These are phyloP conservation scores for Orycteropus afer DNA, from an alignment of 2,113 vertebrate genomes.

Conservation along the genomic window DNA sequence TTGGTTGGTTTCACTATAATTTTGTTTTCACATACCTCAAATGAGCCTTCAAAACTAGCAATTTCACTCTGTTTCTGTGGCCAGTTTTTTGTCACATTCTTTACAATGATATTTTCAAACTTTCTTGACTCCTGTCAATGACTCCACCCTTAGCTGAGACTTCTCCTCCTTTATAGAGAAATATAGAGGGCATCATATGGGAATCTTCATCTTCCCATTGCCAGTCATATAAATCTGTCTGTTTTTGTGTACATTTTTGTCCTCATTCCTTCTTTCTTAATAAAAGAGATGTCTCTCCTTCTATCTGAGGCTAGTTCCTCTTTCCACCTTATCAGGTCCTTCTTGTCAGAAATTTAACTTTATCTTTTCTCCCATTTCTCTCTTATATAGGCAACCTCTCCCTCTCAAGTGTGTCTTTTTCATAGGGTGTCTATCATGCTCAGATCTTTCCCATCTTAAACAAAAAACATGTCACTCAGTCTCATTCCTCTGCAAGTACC, in stretches of 20 bases:
- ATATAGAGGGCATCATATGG: neutral
- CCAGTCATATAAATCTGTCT: neutral
- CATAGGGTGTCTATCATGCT: neutral
- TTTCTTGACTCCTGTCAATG: neutral
- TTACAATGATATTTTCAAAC: neutral
- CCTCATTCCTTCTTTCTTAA: neutral
- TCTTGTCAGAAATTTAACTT: neutral
- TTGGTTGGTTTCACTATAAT: neutral
- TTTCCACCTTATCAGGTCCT: neutral
- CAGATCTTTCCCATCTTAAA: neutral
- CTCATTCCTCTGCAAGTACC: neutral
- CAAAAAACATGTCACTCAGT: neutral
- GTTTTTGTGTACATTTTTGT: neutral
- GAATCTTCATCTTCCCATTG: neutral
- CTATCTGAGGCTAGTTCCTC: neutral
- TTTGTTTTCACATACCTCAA: neutral
- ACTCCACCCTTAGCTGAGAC: neutral
- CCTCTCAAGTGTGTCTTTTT: neutral
- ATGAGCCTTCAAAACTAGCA: neutral
- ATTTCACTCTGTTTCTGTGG: neutral
- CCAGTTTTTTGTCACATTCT: neutral
- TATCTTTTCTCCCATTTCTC: neutral
- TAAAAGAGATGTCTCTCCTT: neutral
- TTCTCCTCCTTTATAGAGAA: neutral
- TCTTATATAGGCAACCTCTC: neutral